Evolutionary conservation across 2,797 vertebrate genomes (phyloP).

Genomic region (Pipistrellus pipistrellus): DNA sequence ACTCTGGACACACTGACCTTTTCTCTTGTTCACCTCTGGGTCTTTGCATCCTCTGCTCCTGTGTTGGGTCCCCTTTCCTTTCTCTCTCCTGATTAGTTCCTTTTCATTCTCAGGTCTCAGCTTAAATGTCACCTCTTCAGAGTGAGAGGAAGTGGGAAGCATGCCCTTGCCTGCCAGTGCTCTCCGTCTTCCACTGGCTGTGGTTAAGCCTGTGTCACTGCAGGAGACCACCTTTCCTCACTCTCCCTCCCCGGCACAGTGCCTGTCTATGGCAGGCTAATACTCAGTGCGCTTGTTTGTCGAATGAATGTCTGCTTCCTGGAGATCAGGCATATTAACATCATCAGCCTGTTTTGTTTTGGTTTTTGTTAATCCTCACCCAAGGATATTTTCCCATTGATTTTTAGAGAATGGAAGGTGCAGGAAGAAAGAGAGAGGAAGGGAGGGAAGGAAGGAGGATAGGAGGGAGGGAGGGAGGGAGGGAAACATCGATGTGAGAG

Average conservation of each 20-base stretch:
- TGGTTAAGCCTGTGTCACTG: not conserved
- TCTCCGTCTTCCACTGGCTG: not conserved
- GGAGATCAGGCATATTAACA: not conserved
- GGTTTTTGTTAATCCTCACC: no score
- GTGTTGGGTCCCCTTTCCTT: not conserved
- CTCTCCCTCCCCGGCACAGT: not conserved
- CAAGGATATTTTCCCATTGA: no score
- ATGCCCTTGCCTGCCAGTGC: not conserved
- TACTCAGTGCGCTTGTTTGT: not conserved
- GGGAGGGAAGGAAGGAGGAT: no score
- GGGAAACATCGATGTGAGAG: no score
- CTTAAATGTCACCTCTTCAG: not conserved
- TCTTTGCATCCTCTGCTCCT: not conserved
- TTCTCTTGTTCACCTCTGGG: not conserved
- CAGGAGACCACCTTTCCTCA: rapidly evolving
- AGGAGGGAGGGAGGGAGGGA: no score
- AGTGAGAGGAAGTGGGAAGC: not conserved
- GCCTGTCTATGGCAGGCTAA: rapidly evolving
- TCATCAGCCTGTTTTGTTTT: not conserved
- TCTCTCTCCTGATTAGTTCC: not conserved
- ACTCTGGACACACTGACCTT: not conserved
- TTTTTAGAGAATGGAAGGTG: no score
- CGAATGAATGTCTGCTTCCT: not conserved
- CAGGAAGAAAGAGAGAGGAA: no score
- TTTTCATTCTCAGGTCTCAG: not conserved